Percentiles rank a stretch among this genome's conserved stretches.
Evolutionary conservation across 2,888 invertebrate genomes (phyloP).

Genomic region (Cinara cedri): DNA sequence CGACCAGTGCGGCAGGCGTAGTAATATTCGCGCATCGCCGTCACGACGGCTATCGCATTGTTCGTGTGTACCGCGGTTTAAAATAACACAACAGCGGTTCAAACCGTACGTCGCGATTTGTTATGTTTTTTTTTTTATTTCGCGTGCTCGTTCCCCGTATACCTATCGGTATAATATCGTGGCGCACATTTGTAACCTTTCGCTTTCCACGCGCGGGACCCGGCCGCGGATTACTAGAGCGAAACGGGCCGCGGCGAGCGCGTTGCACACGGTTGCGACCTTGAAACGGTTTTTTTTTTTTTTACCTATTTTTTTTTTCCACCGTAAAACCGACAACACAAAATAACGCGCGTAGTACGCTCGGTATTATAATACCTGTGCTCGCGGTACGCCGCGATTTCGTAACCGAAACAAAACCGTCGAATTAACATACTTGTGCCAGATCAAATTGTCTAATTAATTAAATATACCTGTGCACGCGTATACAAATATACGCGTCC

Average conservation of each 20-base stretch:
- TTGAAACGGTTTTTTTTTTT: slow-evolving; percentile 46
- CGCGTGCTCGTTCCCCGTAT: no score
- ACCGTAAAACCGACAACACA: slow-evolving; percentile 40
- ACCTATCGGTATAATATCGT: background rate
- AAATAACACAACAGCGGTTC: no score
- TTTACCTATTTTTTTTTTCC: background rate
- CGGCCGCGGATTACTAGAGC: slow-evolving; percentile 50
- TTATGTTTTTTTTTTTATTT: no score
- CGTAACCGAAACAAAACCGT: slow-evolving; percentile 53
- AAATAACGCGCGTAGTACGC: slow-evolving; percentile 1
- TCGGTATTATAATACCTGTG: no score
- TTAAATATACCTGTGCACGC: background rate
- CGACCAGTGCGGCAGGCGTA: no score
- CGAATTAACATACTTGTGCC: slow-evolving; percentile 30
- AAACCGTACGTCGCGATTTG: no score
- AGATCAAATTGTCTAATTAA: slow-evolving; percentile 51
- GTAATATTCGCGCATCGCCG: slow-evolving; percentile 31
- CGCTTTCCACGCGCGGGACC: slow-evolving; percentile 46
- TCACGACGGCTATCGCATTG: background rate
- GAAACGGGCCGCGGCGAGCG: slow-evolving; percentile 32
- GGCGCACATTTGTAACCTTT: slow-evolving; percentile 27
- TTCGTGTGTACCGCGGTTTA: no score
- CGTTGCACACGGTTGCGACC: slow-evolving; percentile 43
- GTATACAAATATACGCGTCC: background rate
- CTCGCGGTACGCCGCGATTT: slow-evolving; percentile 6